phyloP scores from a whole-genome alignment of 2,113 vertebrate genomes.

The Nesospiza acunhae region DNA sequence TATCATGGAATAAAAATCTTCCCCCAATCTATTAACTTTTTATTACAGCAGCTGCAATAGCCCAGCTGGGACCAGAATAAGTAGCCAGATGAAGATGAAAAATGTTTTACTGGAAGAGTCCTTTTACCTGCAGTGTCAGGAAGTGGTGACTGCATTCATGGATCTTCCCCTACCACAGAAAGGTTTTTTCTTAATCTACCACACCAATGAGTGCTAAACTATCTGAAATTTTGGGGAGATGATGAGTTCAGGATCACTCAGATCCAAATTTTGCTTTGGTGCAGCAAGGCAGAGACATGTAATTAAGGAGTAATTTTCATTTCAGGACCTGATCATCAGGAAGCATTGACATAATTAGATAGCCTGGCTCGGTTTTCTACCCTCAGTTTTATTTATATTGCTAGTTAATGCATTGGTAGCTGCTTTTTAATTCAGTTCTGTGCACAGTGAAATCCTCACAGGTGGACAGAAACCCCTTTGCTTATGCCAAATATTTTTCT shows the following conservation, averaged over 20 bases:
- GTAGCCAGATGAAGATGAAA: conserved; percentile 17
- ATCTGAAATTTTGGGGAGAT: neutral
- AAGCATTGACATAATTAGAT: neutral
- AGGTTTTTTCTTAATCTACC: neutral
- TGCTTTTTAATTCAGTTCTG: neutral
- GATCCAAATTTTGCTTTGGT: neutral
- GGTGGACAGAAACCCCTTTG: neutral
- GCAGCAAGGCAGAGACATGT: neutral
- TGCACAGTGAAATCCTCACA: neutral
- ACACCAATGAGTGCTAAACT: neutral
- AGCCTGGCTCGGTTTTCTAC: neutral
- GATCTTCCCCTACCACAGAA: neutral
- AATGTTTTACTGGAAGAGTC: conserved; percentile 33
- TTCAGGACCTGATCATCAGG: neutral
- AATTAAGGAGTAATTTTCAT: neutral
- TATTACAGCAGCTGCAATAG: conserved; percentile 23
- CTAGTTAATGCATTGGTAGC: neutral
- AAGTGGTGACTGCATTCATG: neutral
- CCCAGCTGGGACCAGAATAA: conserved; percentile 31
- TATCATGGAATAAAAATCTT: conserved; percentile 22
- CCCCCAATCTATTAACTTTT: neutral
- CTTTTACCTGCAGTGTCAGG: conserved; percentile 10
- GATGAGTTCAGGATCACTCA: neutral
- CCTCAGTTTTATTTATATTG: neutral
- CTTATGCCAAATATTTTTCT: neutral